These are phyloP conservation scores for Pantala flavescens DNA, from an alignment of 1,140 invertebrate genomes.

Conservation along the genomic window DNA sequence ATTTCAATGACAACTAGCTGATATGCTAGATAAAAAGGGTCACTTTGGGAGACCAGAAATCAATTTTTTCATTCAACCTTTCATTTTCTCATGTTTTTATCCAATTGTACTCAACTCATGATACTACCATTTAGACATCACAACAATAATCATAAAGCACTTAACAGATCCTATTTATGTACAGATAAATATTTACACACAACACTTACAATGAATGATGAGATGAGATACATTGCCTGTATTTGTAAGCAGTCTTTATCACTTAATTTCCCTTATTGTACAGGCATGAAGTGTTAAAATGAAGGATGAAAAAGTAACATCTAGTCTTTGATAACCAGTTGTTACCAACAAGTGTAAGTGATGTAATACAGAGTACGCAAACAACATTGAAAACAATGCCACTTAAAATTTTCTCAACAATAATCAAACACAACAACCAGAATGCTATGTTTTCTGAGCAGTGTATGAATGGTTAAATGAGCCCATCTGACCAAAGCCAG, in stretches of 20 bases:
- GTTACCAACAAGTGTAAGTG: background rate
- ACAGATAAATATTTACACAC: background rate
- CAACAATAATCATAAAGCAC: background rate
- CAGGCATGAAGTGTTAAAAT: background rate
- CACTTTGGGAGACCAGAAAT: background rate
- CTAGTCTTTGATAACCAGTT: background rate
- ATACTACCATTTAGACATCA: slow-evolving; percentile 2
- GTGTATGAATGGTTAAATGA: slow-evolving; percentile 13
- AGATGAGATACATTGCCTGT: background rate
- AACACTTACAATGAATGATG: background rate
- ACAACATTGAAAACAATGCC: no score
- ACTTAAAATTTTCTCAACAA: no score
- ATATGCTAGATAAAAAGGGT: background rate
- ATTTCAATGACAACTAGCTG: background rate
- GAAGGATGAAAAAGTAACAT: background rate
- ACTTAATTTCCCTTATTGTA: background rate
- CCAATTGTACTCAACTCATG: background rate
- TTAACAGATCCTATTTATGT: background rate
- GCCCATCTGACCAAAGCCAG: slow-evolving; percentile 54
- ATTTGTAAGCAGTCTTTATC: background rate
- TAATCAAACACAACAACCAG: no score
- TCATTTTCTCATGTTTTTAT: background rate
- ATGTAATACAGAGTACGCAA: no score
- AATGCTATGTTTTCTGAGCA: slow-evolving; percentile 18
- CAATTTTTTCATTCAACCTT: background rate